Evolutionary conservation across 2,113 vertebrate species (phyloP), one percentile per base, ranked within the genome.

Genomic region (Cyphomyrus discorhynchus): DNA sequence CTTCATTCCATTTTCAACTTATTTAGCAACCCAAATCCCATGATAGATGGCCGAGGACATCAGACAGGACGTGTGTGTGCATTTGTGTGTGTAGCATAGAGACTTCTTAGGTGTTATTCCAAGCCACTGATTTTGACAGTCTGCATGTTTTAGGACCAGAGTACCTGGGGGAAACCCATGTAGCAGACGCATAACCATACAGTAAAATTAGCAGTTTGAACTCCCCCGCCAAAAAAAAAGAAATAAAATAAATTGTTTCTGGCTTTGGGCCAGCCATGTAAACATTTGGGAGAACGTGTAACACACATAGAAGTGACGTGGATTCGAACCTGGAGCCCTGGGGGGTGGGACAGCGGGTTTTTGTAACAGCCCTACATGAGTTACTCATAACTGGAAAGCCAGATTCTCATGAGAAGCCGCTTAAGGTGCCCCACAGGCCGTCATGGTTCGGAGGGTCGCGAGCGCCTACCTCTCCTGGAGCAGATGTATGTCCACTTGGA

Each of bases 401-500:
- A 56, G 19, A 21, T 21, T 7, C 1, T 21, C 19, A 56, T 7
- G 53, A 56, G 53, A 11, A 66, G 2, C 8, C n/a, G n/a, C 9
- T 27, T 31, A 70, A 31, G 62, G 9, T 70, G n/a, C 62, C 35
- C 74, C 74, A 7, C 13, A 80, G 31, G 4, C 74, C 5, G 15
- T 7, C 35, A 80, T 19, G 74, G 15, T 39, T 15, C 6, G 0
- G 74, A 42, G 74, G 74, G 42, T 17, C 19, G 7, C 3, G 46
- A 58, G 31, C 46, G 31, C 93, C 35, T 70, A 95, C 96, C 96
- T 94, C 95, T 95, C 86, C 95, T 93, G 87, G 96, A 96, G 90
- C 95, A 96, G 6, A 96, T 91, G 90, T 96, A 1, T 0, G 92
- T 90, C 86, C 96, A 96, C 52, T 90, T 94, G 88, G 96, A 96